phyloP scores from a whole-genome alignment of 2,888 invertebrate species.

The Therioaphis trifolii region DNA sequence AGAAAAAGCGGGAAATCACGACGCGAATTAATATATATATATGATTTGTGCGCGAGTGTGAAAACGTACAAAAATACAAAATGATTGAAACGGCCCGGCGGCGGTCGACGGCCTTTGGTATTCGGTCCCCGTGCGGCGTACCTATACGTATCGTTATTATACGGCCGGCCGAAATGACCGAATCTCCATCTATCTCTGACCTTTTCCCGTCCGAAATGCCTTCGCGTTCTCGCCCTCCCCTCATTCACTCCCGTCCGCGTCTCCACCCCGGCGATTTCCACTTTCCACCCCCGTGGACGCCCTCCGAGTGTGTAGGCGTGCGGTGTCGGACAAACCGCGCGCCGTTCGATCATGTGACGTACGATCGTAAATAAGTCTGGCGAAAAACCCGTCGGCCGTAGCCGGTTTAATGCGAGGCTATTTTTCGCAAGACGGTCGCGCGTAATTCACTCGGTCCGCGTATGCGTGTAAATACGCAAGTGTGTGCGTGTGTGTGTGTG shows the following conservation, averaged over 20 bases:
- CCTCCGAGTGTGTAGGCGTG: too few relatives aligned
- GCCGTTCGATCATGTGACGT: slow-evolving; percentile 44
- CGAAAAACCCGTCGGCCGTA: slow-evolving; percentile 31
- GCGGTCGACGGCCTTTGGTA: too few relatives aligned
- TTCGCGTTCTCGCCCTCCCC: too few relatives aligned
- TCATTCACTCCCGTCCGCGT: too few relatives aligned
- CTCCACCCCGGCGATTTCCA: too few relatives aligned
- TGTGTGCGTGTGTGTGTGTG: neutral
- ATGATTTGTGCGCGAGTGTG: neutral
- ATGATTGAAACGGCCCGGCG: too few relatives aligned
- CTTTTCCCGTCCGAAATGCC: neutral
- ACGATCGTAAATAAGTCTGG: slow-evolving; percentile 49
- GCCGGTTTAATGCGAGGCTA: slow-evolving; percentile 33
- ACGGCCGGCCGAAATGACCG: neutral
- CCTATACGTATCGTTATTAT: neutral
- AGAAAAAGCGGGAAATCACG: neutral
- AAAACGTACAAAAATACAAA: too few relatives aligned
- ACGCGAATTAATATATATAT: neutral
- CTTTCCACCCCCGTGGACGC: too few relatives aligned
- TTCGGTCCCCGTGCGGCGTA: too few relatives aligned
- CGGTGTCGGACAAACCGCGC: slow-evolving; percentile 3
- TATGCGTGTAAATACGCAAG: neutral
- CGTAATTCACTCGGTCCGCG: neutral
- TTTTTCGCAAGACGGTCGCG: slow-evolving; percentile 48
- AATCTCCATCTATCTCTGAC: neutral